A percentile compares a stretch with the other conserved stretches of the same genome.
Evolutionary conservation across 1,140 invertebrate genomes (phyloP).

Genomic region (Macrocentrus cingulum): DNA sequence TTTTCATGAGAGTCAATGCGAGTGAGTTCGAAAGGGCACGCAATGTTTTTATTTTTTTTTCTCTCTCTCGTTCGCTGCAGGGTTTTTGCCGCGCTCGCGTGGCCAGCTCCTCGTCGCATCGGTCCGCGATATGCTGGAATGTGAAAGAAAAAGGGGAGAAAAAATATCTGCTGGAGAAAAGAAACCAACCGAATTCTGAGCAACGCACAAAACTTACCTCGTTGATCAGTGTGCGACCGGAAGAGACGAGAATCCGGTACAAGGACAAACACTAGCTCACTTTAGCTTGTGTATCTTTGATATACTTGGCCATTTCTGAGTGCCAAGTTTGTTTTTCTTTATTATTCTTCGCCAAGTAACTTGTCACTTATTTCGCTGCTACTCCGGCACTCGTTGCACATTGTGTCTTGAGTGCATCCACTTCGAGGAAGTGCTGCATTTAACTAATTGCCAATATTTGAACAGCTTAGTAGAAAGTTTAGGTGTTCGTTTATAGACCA

Average conservation of each 20-base stretch:
- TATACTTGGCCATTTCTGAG: constrained; percentile 12
- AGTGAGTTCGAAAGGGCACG: constrained; percentile 15
- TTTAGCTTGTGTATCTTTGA: constrained; percentile 22
- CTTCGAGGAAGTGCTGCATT: no score
- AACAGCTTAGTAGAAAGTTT: no score
- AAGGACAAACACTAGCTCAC: constrained; percentile 20
- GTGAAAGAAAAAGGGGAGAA: background rate
- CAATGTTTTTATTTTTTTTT: background rate
- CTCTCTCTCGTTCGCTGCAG: constrained; percentile 2
- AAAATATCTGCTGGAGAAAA: background rate
- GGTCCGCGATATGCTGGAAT: background rate
- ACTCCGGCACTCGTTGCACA: background rate
- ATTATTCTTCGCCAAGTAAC: constrained; percentile 19
- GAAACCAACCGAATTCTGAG: constrained; percentile 21
- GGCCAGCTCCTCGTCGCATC: background rate
- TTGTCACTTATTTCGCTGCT: constrained; percentile 16
- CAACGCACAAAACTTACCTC: constrained; percentile 23
- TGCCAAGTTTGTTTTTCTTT: constrained; percentile 17
- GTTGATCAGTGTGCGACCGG: constrained; percentile 23
- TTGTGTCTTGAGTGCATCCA: no score
- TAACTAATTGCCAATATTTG: no score
- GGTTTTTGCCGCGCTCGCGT: background rate
- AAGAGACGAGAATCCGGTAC: constrained; percentile 27
- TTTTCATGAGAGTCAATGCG: constrained; percentile 24
- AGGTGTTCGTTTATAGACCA: no score